These are phyloP conservation scores for Toxotes chatareus DNA, from an alignment of 2,113 vertebrate genomes.

Conservation along the genomic window DNA sequence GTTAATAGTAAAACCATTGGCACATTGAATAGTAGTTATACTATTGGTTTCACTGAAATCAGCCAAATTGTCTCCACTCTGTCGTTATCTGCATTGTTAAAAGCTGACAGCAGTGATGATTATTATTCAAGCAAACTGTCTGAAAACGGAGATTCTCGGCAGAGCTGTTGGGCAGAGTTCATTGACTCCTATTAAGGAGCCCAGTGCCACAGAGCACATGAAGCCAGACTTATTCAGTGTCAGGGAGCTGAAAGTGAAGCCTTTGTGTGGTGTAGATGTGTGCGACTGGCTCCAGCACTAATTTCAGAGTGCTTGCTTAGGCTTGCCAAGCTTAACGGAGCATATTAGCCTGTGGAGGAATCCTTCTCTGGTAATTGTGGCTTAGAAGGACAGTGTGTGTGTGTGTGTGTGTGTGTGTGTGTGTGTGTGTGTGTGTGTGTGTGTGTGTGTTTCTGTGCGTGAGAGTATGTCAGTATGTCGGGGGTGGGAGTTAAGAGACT, in stretches of 20 bases:
- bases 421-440: slow-evolving; percentile 1
- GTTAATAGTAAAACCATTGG: background rate
- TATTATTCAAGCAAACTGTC: slow-evolving; percentile 49
- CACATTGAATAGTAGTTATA: background rate
- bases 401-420: background rate
- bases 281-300: slow-evolving; percentile 46
- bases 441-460: background rate
- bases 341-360: slow-evolving; percentile 48
- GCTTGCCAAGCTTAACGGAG: slow-evolving; percentile 51
- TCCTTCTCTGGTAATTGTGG: slow-evolving; percentile 46
- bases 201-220: slow-evolving; percentile 55
- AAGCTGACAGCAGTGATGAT: slow-evolving; percentile 53
- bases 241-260: slow-evolving; percentile 46
- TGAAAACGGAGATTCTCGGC: slow-evolving; percentile 35
- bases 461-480: background rate
- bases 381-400: slow-evolving; percentile 24
- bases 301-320: slow-evolving; percentile 69
- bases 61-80: slow-evolving; percentile 20
- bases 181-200: slow-evolving; percentile 62
- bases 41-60: slow-evolving; percentile 22
- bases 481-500: slow-evolving; percentile 5
- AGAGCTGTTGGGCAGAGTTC: slow-evolving; percentile 58
- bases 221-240: slow-evolving; percentile 41
- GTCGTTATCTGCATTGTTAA: slow-evolving; percentile 43
- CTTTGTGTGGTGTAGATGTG: slow-evolving; percentile 43